Percentiles rank a stretch among this genome's conserved stretches.
Conservation (phyloP, 64 coral and sea anemone species). For the Stichodactyla helianthus region DNA sequence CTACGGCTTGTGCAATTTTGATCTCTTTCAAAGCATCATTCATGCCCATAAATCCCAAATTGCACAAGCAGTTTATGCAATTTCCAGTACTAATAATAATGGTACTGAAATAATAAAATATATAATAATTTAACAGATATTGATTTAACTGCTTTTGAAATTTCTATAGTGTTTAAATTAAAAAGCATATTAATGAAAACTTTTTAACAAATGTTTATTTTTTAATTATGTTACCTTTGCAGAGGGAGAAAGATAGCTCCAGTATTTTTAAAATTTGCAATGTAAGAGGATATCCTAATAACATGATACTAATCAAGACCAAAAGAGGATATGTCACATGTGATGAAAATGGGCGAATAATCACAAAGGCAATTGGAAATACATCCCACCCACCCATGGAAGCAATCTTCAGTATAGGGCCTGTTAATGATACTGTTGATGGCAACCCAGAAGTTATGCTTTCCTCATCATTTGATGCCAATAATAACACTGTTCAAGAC, state of each 20-base stretch:
- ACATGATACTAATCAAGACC: neutral
- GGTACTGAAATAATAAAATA: no score
- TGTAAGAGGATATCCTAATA: neutral
- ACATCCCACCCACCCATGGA: neutral
- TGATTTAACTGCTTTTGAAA: no score
- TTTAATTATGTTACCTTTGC: neutral
- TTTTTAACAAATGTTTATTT: neutral
- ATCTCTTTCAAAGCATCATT: no score
- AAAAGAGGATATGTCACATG: neutral
- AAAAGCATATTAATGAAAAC: neutral
- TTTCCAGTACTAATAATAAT: no score
- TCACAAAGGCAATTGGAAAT: neutral
- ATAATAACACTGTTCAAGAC: no score
- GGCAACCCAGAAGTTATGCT: no score
- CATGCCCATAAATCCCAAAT: no score
- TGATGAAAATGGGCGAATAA: neutral
- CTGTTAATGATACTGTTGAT: neutral
- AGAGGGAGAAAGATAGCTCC: neutral
- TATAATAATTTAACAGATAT: no score
- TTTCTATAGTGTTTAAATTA: no score
- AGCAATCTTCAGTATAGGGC: neutral
- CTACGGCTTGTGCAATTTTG: no score
- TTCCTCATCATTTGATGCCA: no score
- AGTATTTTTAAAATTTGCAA: neutral
- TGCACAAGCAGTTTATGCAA: no score